phyloP scores from a whole-genome alignment of 2,888 invertebrate genomes.

The Drepanosiphum platanoidis region DNA sequence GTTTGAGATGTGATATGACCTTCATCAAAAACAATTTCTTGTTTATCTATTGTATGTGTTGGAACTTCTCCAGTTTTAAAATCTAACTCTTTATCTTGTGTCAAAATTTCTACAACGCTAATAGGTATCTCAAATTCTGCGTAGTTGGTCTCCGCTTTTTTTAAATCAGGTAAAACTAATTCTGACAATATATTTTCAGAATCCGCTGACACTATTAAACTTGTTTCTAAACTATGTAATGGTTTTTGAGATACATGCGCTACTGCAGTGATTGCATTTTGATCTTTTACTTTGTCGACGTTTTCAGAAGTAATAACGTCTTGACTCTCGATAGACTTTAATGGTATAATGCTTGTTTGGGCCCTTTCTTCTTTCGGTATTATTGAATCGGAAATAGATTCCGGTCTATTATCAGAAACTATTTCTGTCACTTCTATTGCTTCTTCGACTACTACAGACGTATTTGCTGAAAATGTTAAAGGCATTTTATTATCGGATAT shows the following conservation, averaged over 20 bases:
- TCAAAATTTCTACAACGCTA: constrained; percentile 68
- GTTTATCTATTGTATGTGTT: constrained; percentile 66
- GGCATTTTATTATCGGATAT: constrained; percentile 10
- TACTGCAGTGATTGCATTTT: constrained; percentile 65
- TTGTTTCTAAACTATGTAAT: constrained; percentile 65
- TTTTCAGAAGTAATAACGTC: constrained; percentile 68
- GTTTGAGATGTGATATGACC: constrained; percentile 67
- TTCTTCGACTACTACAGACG: constrained; percentile 28
- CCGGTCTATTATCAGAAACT: constrained; percentile 67
- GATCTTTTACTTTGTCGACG: constrained; percentile 54
- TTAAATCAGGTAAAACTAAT: constrained; percentile 54
- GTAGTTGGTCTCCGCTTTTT: constrained; percentile 66
- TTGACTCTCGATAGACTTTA: constrained; percentile 69
- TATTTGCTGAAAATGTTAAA: neutral
- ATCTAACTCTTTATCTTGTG: constrained; percentile 65
- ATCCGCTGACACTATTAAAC: constrained; percentile 47
- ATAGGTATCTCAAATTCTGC: constrained; percentile 65
- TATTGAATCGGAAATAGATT: constrained; percentile 64
- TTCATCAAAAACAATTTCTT: constrained; percentile 67
- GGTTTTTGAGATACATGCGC: constrained; percentile 70
- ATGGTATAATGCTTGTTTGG: constrained; percentile 64
- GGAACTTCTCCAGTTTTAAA: constrained; percentile 68
- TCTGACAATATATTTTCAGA: constrained; percentile 46
- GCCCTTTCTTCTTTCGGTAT: constrained; percentile 64
- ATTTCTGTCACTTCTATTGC: constrained; percentile 58